Conservation (phyloP, 2,888 invertebrate genomes). For the Mesodorylaimus sp. region DNA sequence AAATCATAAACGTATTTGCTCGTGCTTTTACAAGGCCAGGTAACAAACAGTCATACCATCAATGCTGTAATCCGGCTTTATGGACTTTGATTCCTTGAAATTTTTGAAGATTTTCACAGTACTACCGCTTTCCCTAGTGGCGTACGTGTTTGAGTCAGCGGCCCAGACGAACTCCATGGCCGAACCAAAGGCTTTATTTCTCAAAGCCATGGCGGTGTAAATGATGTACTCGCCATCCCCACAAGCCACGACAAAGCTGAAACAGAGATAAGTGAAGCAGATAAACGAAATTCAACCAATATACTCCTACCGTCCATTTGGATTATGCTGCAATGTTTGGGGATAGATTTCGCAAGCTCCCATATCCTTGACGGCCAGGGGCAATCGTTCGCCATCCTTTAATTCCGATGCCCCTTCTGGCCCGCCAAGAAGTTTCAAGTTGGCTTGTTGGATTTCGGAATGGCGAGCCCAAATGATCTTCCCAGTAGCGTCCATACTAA, state of each 20-base stretch:
- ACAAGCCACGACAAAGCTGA: conserved; percentile 70
- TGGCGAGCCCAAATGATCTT: conserved; percentile 98
- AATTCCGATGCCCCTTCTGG: conserved; percentile 31
- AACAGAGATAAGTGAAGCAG: neutral
- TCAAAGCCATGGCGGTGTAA: conserved; percentile 94
- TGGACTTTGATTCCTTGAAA: conserved; percentile 85
- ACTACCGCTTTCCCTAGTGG: conserved; percentile 61
- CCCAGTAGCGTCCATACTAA: conserved; percentile 82
- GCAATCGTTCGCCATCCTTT: conserved; percentile 69
- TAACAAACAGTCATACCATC: conserved; percentile 46
- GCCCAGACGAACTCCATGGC: conserved; percentile 99
- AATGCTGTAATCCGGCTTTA: conserved; percentile 88
- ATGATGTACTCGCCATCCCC: conserved; percentile 99
- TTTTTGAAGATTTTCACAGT: conserved; percentile 87
- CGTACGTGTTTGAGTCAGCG: conserved; percentile 70
- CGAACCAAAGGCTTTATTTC: conserved; percentile 94
- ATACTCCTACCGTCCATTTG: conserved; percentile 57
- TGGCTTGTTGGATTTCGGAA: conserved; percentile 75
- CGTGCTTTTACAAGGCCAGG: neutral
- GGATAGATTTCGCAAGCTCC: conserved; percentile 98
- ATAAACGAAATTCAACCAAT: neutral
- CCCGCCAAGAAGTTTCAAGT: conserved; percentile 16
- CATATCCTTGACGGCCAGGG: conserved; percentile 91
- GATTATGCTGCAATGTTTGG: conserved; percentile 91
- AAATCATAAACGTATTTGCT: conserved; percentile 11